Base-by-base conservation (phyloP, 2,888 invertebrate species). In the Elegia similella region DNA sequence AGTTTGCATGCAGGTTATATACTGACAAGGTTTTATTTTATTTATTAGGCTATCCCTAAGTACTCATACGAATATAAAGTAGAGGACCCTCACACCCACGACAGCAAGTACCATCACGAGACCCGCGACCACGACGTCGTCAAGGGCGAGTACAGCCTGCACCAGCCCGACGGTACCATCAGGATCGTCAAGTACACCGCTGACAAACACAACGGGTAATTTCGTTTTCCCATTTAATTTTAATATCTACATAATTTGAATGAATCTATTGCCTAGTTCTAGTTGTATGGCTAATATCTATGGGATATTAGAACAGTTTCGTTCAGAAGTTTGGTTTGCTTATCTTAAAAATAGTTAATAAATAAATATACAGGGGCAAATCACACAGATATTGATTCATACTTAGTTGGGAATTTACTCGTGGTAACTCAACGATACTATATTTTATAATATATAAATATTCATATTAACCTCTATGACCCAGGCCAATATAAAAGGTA, bases 1-100 rank as follows among this genome's bases (percentile, higher is more conserved):
- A 23, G 2, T 23, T 23, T 23, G 23, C 23, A 5, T 23, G 23
- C 2, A 5, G 12, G 12, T 6, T 38, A 17, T 30, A 10, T 10
- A 38, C 12, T 54, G 55, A 7, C 10, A 32, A 32, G 32, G 2
- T 43, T 29, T 23, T 32, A 0, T 30, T 55, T 7, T 44, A 10
- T 58, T 62, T 62, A 10, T 10, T 57, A 82, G 79, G 72, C 78
- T 8, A 73, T 79, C 44, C 78, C 80, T 3, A 78, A 80, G 58
- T 82, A 78, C 62, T 73, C 76, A 42, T 82, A 78, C 60, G 77
- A 70, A 42, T 80, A 83, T 68, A 78, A 78, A 58, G 75, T 76
- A 32, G 66, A 70, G 53, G 76, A 76, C 65, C 67, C 67, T 10
- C 77, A 78, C 65, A 76, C 76, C 13, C 73, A 75, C 2, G 76